Base-by-base conservation (phyloP, 2,888 invertebrate species). In the Saturnia pavonia region DNA sequence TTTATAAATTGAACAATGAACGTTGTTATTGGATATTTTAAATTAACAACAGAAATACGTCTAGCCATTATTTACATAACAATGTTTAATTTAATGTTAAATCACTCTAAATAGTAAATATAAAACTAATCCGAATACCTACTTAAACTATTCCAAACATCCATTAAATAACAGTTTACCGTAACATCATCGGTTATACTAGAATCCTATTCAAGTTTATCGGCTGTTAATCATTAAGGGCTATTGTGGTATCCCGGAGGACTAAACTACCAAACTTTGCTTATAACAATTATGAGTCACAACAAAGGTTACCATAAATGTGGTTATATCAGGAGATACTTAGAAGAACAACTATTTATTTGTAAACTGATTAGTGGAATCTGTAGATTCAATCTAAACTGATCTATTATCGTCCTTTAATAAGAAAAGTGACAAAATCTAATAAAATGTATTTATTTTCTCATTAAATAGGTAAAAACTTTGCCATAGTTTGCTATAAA, bases 191-290 rank as follows among this genome's bases (percentile, higher is more conserved):
- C 76, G 73, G 73, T 73, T 75, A 79, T 78, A 80, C 81, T 75
- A 77, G 74, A 76, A 73, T 78, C 76, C 78, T 78, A 81, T 85
- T 84, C 78, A 80, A 78, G 77, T 81, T 85, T 84, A 85, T 86
- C 81, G 85, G 80, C 85, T 85, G 86, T 87, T 88, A 83, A 88
- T 88, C 87, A 86, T 82, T 77, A 74, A 81, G 78, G 77, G 78
- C 75, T 72, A 81, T 82, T 78, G 76, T 71, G 74, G 75, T 75
- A 74, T 77, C 78, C 75, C 77, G 74, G 73, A 73, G 72, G 76
- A 70, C 70, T 71, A 76, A 86, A 88, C 82, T 85, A 83, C 84
- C 83, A 76, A 89, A 90, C 77, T 90, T 90, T 77, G 75, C 73
- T 82, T 79, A 86, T 90, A 85, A 88, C 79, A 75, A 79, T 82